Conservation (phyloP, 2,888 invertebrate genomes). For the Hipparchia sbordonii region DNA sequence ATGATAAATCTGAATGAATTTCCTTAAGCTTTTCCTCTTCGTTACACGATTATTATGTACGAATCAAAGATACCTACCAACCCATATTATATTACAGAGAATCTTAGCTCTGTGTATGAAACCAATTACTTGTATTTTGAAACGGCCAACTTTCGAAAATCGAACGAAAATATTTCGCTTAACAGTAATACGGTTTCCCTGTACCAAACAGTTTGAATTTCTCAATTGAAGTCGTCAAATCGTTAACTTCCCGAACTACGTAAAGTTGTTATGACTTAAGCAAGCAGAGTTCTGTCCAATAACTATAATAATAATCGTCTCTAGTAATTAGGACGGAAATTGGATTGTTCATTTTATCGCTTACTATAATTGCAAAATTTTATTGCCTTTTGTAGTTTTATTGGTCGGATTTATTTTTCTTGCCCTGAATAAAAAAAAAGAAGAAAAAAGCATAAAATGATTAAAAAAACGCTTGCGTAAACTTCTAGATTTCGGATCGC, state of each 20-base stretch:
- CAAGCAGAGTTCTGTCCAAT: conserved; percentile 30
- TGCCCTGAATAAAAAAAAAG: too few species aligned
- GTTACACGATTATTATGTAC: conserved; percentile 2
- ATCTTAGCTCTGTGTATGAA: background rate
- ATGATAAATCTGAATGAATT: background rate
- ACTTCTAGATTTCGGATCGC: too few species aligned
- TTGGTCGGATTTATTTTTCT: too few species aligned
- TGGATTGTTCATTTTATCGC: conserved; percentile 25
- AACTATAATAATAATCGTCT: conserved; percentile 28
- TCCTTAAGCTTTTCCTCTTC: background rate
- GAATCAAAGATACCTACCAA: background rate
- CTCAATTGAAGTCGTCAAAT: conserved; percentile 26
- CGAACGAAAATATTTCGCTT: background rate
- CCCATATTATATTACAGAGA: background rate
- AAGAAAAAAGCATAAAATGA: too few species aligned
- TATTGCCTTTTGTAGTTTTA: background rate
- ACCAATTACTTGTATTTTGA: background rate
- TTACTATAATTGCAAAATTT: conserved; percentile 21
- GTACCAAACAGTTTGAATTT: background rate
- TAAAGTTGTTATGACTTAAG: conserved; percentile 23
- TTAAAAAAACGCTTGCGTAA: too few species aligned
- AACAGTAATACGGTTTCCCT: background rate
- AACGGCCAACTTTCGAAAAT: background rate
- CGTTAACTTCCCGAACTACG: conserved; percentile 7
- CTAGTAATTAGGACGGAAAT: conserved; percentile 31